A percentile compares a stretch with the other conserved stretches of the same genome.
Evolutionary conservation across 2,888 invertebrate species (phyloP).

Genomic region (Sinelater perroti): DNA sequence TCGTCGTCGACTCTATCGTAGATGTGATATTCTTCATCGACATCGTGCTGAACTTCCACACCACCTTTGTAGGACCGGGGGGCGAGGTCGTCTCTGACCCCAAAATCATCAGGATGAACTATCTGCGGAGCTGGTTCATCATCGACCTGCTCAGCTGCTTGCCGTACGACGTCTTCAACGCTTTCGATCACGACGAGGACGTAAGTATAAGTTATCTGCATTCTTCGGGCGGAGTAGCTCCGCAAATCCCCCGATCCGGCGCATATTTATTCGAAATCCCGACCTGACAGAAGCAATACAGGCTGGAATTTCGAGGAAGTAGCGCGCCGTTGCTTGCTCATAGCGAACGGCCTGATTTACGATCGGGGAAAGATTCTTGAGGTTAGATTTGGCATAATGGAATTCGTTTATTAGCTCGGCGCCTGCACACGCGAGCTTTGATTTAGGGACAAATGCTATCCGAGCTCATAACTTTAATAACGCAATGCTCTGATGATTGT

Average conservation of each 20-base stretch:
- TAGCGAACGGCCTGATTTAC: constrained; percentile 9
- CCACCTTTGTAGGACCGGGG: constrained; percentile 97
- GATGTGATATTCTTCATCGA: constrained; percentile 99
- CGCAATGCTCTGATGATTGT: no score
- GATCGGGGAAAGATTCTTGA: not conserved
- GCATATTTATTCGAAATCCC: constrained; percentile 6
- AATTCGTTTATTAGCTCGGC: not conserved
- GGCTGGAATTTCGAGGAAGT: constrained; percentile 3
- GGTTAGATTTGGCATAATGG: not conserved
- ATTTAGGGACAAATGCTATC: not conserved
- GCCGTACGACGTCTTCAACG: constrained; percentile 99
- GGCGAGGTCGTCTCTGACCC: constrained; percentile 99
- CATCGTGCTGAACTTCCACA: constrained; percentile 99
- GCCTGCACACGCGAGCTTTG: no score
- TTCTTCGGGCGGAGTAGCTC: no score
- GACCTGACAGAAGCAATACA: not conserved
- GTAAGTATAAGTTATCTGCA: no score
- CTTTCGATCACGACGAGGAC: constrained; percentile 99
- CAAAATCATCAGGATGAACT: constrained; percentile 97
- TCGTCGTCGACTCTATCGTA: constrained; percentile 97
- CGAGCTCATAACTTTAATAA: no score
- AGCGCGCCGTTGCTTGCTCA: not conserved
- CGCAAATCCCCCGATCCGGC: not conserved
- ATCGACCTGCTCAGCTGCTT: constrained; percentile 98
- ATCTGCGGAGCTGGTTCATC: constrained; percentile 99